Conservation (phyloP, 2,113 vertebrate species). For the Percopsis transmontana region DNA sequence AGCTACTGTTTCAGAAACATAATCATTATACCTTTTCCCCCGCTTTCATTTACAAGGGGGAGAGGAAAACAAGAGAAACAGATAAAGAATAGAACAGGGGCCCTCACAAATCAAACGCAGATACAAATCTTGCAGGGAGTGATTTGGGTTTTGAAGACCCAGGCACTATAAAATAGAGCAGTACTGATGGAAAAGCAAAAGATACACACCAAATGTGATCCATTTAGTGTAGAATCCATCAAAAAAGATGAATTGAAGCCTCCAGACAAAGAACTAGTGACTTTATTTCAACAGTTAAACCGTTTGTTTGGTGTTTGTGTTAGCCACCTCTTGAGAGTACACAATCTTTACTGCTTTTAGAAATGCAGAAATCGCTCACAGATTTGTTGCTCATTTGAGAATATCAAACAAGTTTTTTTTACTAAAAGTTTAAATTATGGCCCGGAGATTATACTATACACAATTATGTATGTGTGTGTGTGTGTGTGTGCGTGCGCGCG, state of each 20-base stretch:
- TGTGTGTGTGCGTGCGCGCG: no score
- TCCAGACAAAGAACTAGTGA: neutral
- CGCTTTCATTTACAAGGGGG: neutral
- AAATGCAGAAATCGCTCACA: neutral
- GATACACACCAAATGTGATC: slow-evolving; percentile 2
- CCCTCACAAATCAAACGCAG: neutral
- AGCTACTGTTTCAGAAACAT: neutral
- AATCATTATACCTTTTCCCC: neutral
- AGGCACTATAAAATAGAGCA: slow-evolving; percentile 6
- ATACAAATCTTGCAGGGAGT: neutral
- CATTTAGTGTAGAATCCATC: neutral
- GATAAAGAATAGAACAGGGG: neutral
- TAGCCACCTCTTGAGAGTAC: neutral
- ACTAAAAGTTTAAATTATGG: neutral
- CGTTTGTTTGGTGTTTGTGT: neutral
- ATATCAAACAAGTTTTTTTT: neutral
- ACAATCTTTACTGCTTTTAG: neutral
- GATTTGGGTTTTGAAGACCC: slow-evolving; percentile 10
- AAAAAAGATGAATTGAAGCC: neutral
- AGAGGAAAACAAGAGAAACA: neutral
- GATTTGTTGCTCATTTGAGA: neutral
- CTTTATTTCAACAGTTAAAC: neutral
- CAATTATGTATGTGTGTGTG: no score
- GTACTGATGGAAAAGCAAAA: slow-evolving; percentile 16
- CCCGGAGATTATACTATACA: neutral